Evolutionary conservation across 2,797 vertebrate genomes (phyloP), one percentile per base, ranked within the genome.

Genomic region (Diceros bicornis): DNA sequence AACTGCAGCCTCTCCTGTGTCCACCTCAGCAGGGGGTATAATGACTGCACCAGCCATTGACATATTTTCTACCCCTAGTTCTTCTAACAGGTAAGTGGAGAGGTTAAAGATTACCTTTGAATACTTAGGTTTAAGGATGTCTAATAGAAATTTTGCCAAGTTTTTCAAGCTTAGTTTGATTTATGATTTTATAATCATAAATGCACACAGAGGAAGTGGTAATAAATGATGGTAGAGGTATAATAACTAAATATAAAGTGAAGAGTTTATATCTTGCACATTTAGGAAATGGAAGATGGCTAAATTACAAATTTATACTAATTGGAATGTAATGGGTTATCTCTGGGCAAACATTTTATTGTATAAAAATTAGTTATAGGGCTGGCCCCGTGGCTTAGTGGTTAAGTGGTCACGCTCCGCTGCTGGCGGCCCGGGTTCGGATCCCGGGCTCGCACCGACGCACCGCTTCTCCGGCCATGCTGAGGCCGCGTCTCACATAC

Each of bases 41-140:
- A 99, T 99, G 99, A 99, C 99, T 92, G 99, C 99, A 98, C 99
- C 99, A 98, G 99, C 99, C 98, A 99, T 99, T 64, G 99, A 99
- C 98, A 99, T 99, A 96, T 99, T 99, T 99, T 99, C 99, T 93
- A 99, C 99, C 55, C 99, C 99, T 95, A 99, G 99, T 99, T 99
- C 99, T 99, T 99, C 99, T 95, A 99, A 99, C 97, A 99, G 99
- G 99, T 99, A 98, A 44, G 83, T 41, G 3, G 6, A 79, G 29
- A 91, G 21, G 69, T 25, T 92, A 72, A 79, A n/a, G n/a, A 37
- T 87, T 84, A 44, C 37, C 50, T 89, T 91, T 90, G 32, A 47
- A 69, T 91, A 87, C 32, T 61, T 91, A 50, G 57, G 61, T 83
- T 74, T 44, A 87, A 89, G 89, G n/a, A 32, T 7, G 57, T 89